Percentiles rank a stretch among this genome's conserved stretches.
Conservation (phyloP, 2,797 vertebrate genomes). For the Poecilia gillii region DNA sequence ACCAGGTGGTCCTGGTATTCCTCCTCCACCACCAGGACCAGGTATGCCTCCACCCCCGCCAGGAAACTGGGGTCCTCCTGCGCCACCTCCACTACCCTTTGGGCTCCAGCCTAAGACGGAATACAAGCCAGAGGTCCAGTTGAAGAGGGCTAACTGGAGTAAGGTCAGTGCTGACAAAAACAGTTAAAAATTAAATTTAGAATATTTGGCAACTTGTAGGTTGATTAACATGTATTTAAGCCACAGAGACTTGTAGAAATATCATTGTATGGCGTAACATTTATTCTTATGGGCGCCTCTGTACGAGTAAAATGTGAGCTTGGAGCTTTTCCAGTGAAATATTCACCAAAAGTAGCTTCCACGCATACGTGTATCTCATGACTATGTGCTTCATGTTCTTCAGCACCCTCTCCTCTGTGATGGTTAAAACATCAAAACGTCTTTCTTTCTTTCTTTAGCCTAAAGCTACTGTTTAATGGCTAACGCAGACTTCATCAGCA, state of each 20-base stretch:
- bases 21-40: conserved; percentile 47
- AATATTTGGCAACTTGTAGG: neutral
- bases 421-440: conserved; percentile 85
- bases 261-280: neutral
- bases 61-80: conserved; percentile 70
- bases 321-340: conserved; percentile 44
- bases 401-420: conserved; percentile 75
- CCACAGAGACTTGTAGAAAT: neutral
- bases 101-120: conserved; percentile 86
- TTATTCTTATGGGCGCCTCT: conserved; percentile 18
- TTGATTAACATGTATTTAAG: neutral
- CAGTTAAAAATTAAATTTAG: neutral
- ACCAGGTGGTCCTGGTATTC: conserved; percentile 37
- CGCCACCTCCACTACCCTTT: conserved; percentile 75
- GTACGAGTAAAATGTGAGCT: conserved; percentile 23
- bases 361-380: conserved; percentile 65
- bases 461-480: conserved; percentile 85
- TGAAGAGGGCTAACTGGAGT: conserved; percentile 86
- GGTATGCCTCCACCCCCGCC: conserved; percentile 56
- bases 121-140: conserved; percentile 86
- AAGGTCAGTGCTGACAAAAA: conserved; percentile 82
- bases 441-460: conserved; percentile 79
- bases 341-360: conserved; percentile 62
- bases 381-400: conserved; percentile 65
- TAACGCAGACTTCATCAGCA: conserved; percentile 82